A percentile compares a stretch with the other conserved stretches of the same genome.
Evolutionary conservation across 2,797 vertebrate species (phyloP).

Genomic region (Hyperoplus immaculatus): DNA sequence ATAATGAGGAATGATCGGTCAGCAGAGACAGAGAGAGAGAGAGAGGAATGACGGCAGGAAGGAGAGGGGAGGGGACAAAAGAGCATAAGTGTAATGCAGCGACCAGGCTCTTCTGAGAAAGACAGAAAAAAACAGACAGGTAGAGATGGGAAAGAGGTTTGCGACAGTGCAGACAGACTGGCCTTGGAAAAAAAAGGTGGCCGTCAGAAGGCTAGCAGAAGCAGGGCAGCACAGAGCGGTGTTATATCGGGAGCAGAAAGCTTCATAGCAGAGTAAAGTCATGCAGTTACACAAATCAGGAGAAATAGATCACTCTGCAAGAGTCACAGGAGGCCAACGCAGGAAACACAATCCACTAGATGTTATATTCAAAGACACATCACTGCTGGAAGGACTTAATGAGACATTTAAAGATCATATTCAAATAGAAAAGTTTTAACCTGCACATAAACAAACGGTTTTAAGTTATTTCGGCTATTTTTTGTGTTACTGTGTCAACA

Average conservation of each 20-base stretch:
- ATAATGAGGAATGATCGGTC: slow-evolving; percentile 48
- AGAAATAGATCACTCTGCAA: slow-evolving; percentile 53
- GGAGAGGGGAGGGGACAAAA: slow-evolving; percentile 28
- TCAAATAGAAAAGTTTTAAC: background rate
- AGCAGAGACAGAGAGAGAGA: slow-evolving; percentile 51
- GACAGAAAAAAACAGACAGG: slow-evolving; percentile 24
- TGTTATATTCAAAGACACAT: slow-evolving; percentile 11
- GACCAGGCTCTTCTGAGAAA: slow-evolving; percentile 64
- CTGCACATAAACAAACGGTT: background rate
- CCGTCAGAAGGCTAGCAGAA: slow-evolving; percentile 65
- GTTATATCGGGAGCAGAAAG: slow-evolving; percentile 68
- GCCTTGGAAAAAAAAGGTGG: slow-evolving; percentile 62
- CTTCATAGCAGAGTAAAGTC: slow-evolving; percentile 69
- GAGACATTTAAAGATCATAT: slow-evolving; percentile 4
- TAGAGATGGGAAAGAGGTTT: slow-evolving; percentile 45
- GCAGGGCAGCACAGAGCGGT: slow-evolving; percentile 55
- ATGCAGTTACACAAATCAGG: slow-evolving; percentile 77
- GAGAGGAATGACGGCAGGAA: slow-evolving; percentile 12
- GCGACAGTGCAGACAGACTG: slow-evolving; percentile 59
- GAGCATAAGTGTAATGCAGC: slow-evolving; percentile 50
- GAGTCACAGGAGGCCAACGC: slow-evolving; percentile 62
- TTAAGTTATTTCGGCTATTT: background rate
- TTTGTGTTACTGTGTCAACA: background rate
- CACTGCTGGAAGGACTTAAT: slow-evolving; percentile 19
- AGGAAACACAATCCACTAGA: slow-evolving; percentile 42